phyloP scores from a whole-genome alignment of 2,113 vertebrate genomes.

The Propithecus coquereli region DNA sequence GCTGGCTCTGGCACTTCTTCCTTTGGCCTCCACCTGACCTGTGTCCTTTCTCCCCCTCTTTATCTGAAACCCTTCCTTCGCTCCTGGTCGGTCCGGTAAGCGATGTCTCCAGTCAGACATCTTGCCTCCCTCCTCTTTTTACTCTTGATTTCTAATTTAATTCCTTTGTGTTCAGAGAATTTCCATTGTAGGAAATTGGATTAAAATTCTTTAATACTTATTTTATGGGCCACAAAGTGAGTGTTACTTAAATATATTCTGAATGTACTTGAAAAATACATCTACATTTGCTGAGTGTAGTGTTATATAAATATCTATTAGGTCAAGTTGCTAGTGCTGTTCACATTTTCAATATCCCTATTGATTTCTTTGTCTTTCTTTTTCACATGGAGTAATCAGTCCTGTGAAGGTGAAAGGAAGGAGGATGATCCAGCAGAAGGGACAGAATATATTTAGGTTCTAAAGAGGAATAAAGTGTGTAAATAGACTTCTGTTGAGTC shows the following conservation, averaged over 20 bases:
- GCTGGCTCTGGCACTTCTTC: too few relatives aligned
- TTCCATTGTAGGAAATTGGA: background rate
- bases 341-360: background rate
- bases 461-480: background rate
- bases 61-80: too few relatives aligned
- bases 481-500: background rate
- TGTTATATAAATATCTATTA: background rate
- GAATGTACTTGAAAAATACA: background rate
- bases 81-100: too few relatives aligned
- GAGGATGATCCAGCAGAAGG: background rate
- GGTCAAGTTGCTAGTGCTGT: background rate
- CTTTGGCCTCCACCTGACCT: too few relatives aligned
- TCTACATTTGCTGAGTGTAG: background rate
- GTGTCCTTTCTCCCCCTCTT: too few relatives aligned
- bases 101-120: too few relatives aligned
- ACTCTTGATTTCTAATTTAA: background rate
- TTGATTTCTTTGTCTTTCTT: background rate
- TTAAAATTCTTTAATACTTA: background rate
- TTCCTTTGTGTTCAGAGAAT: background rate
- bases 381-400: background rate
- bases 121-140: background rate
- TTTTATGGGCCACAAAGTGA: background rate
- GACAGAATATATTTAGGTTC: background rate
- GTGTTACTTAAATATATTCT: background rate
- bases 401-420: background rate